Base-by-base conservation (phyloP, 2,113 vertebrate genomes). In the Climacteris rufus region DNA sequence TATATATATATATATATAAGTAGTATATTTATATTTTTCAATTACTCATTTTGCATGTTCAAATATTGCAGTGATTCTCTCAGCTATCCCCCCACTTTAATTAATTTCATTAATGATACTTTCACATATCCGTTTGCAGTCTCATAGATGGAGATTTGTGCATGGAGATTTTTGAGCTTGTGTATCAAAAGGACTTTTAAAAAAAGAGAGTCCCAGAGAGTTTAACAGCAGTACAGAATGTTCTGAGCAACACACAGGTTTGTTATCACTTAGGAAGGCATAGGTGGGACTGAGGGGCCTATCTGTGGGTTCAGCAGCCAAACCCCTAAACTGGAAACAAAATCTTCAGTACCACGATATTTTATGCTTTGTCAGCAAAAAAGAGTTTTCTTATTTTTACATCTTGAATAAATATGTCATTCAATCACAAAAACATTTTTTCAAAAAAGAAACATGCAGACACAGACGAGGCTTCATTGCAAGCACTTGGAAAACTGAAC, bases 251-350 rank as follows among this genome's bases (percentile, higher is more conserved):
- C 5, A 31, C 5, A 33, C 5, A n/a, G 18, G 14, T n/a, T 15
- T 3, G 1, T 50, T 68, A 25, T 7, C 33, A 52, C 15, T 72
- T 44, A 14, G 13, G 42, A 74, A 80, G 9, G 30, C 11, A 20
- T 0, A 37, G n/a, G 5, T 4, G 64, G 63, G 30, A 53, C 1
- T 39, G 18, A 20, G 3, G 7, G 7, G 15, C 35, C n/a, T 83
- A 15, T 24, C 44, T 56, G 10, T 33, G 42, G 18, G 7, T 35
- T 90, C 50, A 83, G 49, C 27, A 77, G 61, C 9, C 44, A 82
- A 22, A 59, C 11, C 5, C 7, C 35, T 31, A 45, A 33, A 25
- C 0, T 53, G 15, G 6, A 83, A 84, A 4, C 5, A 6, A 90
- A 50, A 18, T 44, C 44, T 69, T 33, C 17, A 56, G 6, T 21